Percentiles rank a stretch among this genome's conserved stretches.
phyloP scores from a whole-genome alignment of 2,797 vertebrate genomes.

The Phalanger gymnotis region DNA sequence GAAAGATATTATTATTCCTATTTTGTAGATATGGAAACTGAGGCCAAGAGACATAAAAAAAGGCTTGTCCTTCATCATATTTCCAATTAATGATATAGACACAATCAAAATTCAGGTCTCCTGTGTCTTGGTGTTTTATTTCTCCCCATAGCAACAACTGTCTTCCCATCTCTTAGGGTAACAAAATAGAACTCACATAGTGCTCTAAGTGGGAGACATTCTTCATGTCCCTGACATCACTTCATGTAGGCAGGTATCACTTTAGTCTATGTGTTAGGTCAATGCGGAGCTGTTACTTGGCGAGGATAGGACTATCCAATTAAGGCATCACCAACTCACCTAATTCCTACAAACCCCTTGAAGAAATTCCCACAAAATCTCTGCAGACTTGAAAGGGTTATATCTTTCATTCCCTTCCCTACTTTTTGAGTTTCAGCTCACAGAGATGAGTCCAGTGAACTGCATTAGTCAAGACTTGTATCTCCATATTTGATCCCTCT shows the following conservation, averaged over 20 bases:
- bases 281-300: not conserved
- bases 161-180: not conserved
- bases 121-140: not conserved
- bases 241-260: not conserved
- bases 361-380: not conserved
- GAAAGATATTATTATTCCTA: not conserved
- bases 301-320: not conserved
- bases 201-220: not conserved
- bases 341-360: not conserved
- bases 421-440: not conserved
- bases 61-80: not conserved
- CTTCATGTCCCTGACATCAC: not conserved
- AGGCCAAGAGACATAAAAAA: too few species aligned
- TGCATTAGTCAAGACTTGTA: conserved; percentile 1
- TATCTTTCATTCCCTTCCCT: not conserved
- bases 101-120: not conserved
- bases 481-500: not conserved
- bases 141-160: not conserved
- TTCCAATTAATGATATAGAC: not conserved
- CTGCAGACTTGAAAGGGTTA: not conserved
- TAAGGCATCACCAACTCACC: not conserved
- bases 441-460: not conserved
- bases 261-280: not conserved
- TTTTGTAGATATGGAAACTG: not conserved
- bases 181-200: not conserved